These are phyloP conservation scores for Laticauda laticaudata DNA, from an alignment of 2,113 vertebrate species.

Conservation along the genomic window DNA sequence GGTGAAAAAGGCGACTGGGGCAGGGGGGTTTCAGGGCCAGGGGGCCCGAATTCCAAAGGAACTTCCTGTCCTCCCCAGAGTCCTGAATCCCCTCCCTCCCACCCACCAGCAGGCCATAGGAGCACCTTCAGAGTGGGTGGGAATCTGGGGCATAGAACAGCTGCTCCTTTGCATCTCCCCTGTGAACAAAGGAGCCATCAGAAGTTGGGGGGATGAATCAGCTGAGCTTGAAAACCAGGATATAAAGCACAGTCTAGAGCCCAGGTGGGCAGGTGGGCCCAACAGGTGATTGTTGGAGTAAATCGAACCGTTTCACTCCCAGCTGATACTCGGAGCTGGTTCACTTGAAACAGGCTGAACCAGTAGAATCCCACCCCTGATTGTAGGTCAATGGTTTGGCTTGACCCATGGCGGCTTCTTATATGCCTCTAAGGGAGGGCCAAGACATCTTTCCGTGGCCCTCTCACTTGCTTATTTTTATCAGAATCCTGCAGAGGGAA, in stretches of 20 bases:
- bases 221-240: no score
- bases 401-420: not conserved
- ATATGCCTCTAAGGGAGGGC: no score
- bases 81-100: not conserved
- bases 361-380: no score
- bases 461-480: not conserved
- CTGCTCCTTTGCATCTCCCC: not conserved
- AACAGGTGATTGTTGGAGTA: no score
- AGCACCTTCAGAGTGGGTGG: not conserved
- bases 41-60: not conserved
- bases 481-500: not conserved
- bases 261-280: no score
- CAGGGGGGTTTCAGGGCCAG: no score
- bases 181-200: not conserved
- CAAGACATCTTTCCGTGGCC: not conserved
- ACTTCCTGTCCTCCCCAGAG: not conserved
- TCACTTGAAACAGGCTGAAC: no score
- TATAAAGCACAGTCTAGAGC: no score
- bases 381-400: no score
- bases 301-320: no score
- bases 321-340: no score
- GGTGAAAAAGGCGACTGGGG: not conserved
- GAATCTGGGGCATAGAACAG: not conserved
- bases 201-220: not conserved
- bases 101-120: no score